Evolutionary conservation across 2,797 vertebrate genomes (phyloP).

Genomic region (Sylvia borin): DNA sequence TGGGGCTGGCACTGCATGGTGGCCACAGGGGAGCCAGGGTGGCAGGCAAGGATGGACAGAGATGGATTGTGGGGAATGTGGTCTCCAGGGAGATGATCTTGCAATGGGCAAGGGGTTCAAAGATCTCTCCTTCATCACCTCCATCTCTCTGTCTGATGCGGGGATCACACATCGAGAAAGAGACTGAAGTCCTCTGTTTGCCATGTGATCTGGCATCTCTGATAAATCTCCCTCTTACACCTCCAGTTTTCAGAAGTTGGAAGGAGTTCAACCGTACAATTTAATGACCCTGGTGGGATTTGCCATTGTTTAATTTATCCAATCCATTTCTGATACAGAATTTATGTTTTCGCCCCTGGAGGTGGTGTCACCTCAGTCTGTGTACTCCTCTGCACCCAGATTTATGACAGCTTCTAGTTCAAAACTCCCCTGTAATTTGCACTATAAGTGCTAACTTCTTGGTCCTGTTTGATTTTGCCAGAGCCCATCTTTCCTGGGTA

Average conservation of each 20-base stretch:
- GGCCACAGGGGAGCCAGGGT: background rate
- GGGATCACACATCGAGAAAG: background rate
- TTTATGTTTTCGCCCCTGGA: constrained; percentile 1
- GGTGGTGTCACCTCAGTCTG: background rate
- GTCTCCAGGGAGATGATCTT: background rate
- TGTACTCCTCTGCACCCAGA: constrained; percentile 11
- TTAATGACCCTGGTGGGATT: background rate
- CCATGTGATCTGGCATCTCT: background rate
- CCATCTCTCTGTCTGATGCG: background rate
- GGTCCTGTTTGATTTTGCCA: background rate
- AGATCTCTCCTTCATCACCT: background rate
- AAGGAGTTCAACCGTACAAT: background rate
- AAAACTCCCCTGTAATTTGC: background rate
- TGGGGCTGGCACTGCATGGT: background rate
- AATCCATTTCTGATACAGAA: background rate
- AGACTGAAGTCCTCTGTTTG: background rate
- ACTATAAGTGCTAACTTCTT: background rate
- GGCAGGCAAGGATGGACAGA: background rate
- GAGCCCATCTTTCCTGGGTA: background rate
- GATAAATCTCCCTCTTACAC: background rate
- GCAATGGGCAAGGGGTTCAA: fast-evolving
- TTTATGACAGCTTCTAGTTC: background rate
- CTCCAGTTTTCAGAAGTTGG: background rate
- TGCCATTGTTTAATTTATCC: constrained; percentile 8
- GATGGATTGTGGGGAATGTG: background rate